A percentile compares a stretch with the other conserved stretches of the same genome.
phyloP scores from a whole-genome alignment of 2,113 vertebrate species.

The Psettodes erumei region DNA sequence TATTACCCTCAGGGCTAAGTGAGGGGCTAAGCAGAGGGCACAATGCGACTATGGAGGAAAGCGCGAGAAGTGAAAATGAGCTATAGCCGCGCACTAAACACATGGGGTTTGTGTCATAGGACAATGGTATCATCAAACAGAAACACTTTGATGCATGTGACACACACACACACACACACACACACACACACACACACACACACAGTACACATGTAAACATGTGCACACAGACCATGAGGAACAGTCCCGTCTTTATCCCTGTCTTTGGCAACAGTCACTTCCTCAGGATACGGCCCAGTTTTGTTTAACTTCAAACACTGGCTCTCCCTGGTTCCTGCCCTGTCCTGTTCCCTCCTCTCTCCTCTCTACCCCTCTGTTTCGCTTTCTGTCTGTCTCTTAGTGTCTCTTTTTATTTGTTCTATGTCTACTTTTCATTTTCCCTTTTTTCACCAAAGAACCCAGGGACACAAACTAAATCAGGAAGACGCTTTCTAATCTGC shows the following conservation, averaged over 20 bases:
- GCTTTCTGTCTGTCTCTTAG: constrained; percentile 21
- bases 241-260: constrained; percentile 74
- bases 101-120: constrained; percentile 34
- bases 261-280: constrained; percentile 76
- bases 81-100: constrained; percentile 32
- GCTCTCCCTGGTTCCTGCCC: constrained; percentile 67
- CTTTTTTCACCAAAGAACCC: constrained; percentile 23
- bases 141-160: constrained; percentile 35
- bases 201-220: constrained; percentile 63
- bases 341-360: constrained; percentile 54
- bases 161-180: constrained; percentile 30
- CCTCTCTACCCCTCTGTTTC: constrained; percentile 29
- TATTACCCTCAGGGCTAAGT: constrained; percentile 34
- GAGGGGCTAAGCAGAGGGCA: constrained; percentile 37
- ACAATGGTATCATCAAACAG: constrained; percentile 48
- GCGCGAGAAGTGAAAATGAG: constrained; percentile 46
- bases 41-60: constrained; percentile 8
- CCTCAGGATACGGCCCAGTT: constrained; percentile 75
- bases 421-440: constrained; percentile 34
- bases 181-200: constrained; percentile 32
- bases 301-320: constrained; percentile 78
- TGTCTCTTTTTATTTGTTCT: constrained; percentile 33
- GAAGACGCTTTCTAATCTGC: constrained; percentile 46
- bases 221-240: constrained; percentile 58
- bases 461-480: constrained; percentile 30